phyloP scores from a whole-genome alignment of 2,797 vertebrate species.

The Menidia menidia region DNA sequence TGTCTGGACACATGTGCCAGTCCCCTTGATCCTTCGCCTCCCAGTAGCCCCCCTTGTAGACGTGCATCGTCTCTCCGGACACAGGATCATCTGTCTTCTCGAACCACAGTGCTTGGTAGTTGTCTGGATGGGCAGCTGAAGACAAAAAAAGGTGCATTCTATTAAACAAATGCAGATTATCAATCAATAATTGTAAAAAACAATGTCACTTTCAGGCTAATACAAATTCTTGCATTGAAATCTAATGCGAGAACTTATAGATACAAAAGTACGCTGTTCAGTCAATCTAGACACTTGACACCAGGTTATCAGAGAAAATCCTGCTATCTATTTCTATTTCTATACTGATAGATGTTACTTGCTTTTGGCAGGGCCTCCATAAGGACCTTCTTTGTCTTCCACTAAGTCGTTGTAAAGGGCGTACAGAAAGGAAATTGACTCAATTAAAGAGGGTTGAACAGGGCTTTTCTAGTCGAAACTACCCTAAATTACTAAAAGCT shows the following conservation, averaged over 20 bases:
- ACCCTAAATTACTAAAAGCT: constrained; percentile 5
- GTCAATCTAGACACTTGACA: background rate
- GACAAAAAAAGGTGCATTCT: constrained; percentile 11
- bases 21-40: constrained; percentile 90
- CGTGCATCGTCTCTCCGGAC: constrained; percentile 88
- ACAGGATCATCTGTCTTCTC: constrained; percentile 86
- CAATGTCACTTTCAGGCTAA: background rate
- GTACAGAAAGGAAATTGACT: constrained; percentile 36
- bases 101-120: constrained; percentile 93
- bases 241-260: background rate
- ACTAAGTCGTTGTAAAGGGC: constrained; percentile 62
- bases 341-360: constrained; percentile 68
- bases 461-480: constrained; percentile 8
- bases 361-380: constrained; percentile 78
- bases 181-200: background rate
- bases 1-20: constrained; percentile 91
- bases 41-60: constrained; percentile 96
- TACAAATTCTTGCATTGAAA: background rate
- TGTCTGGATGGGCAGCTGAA: constrained; percentile 87
- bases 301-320: background rate
- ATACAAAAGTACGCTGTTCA: constrained; percentile 4
- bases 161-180: constrained; percentile 8
- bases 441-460: constrained; percentile 27
- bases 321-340: constrained; percentile 31
- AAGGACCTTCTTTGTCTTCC: constrained; percentile 70